phyloP scores from a whole-genome alignment of 2,888 invertebrate genomes.

The Diaperis boleti region DNA sequence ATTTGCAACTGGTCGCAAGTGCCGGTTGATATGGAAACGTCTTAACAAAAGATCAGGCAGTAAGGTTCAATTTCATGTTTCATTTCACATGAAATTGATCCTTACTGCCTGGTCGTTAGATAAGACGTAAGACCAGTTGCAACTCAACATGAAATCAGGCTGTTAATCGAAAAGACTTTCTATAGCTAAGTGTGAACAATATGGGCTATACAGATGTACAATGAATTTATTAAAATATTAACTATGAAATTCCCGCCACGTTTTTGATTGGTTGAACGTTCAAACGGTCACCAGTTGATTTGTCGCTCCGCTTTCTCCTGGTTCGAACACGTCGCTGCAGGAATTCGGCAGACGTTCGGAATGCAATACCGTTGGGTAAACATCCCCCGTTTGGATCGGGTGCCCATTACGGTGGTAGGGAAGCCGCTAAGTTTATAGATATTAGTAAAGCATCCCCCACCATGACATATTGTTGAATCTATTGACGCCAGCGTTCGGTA shows the following conservation, averaged over 20 bases:
- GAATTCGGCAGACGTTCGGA: slow-evolving; percentile 19
- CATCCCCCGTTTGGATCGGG: slow-evolving; percentile 25
- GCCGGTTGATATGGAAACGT: too few relatives aligned
- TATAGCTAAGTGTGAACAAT: too few relatives aligned
- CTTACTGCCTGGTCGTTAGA: too few relatives aligned
- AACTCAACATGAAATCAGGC: too few relatives aligned
- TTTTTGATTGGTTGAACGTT: slow-evolving; percentile 2
- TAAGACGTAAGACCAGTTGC: too few relatives aligned
- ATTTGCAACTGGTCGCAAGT: too few relatives aligned
- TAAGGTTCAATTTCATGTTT: too few relatives aligned
- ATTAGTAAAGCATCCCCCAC: slow-evolving; percentile 44
- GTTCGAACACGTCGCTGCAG: too few relatives aligned
- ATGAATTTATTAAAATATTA: neutral
- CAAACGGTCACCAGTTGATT: slow-evolving; percentile 3
- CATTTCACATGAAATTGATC: too few relatives aligned
- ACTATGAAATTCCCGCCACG: neutral
- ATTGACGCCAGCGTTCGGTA: slow-evolving; percentile 55
- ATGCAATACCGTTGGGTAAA: slow-evolving; percentile 32
- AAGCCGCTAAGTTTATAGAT: slow-evolving; percentile 44
- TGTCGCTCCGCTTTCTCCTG: too few relatives aligned
- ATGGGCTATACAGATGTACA: neutral
- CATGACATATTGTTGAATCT: slow-evolving; percentile 57
- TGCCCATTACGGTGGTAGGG: slow-evolving; percentile 33
- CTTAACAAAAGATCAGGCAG: too few relatives aligned
- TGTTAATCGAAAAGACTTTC: too few relatives aligned